Evolutionary conservation across 2,888 invertebrate species (phyloP), one percentile per base, ranked within the genome.

Genomic region (Mayetiola destructor): DNA sequence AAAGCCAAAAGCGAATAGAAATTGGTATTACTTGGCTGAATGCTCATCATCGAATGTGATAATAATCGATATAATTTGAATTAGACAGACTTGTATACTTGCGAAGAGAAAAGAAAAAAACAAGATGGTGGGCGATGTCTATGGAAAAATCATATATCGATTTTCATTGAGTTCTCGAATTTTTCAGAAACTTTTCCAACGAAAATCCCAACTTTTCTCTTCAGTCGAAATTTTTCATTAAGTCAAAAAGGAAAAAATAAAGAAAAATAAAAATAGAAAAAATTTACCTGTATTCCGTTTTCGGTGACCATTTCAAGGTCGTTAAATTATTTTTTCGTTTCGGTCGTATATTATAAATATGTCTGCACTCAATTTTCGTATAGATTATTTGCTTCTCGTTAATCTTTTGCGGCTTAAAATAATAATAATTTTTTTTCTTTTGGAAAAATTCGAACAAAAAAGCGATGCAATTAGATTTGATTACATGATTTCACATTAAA

Each of bases 221-320:
- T 20, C 40, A 54, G 16, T 14, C 10, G 36, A 55, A 36, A 23
- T 23, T 36, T 16, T 54, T 30, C 12, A 37, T 21, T 37, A 39
- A 23, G 36, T 37, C 9, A 12, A 18, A 1, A 53, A 29, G 23
- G 5, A n/a, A 56, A 56, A 54, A 53, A 29, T n/a, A 12, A 30
- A 29, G 39, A 39, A 54, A 18, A 30, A 54, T 32, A 40, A 54
- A 30, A 18, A 40, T 21, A 40, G 12, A 39, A 54, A 55, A 35
- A 42, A 32, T 23, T 39, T 72, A 73, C 72, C 72, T 72, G 72
- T 60, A 67, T 66, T 67, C 72, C 72, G 63, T 71, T 72, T 67
- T 73, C 72, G 57, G 72, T 73, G 60, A 73, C 72, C 72, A 73
- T 73, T 66, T 69, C 67, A 59, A 61, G 61, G 61, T 61, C 61